Evolutionary conservation across 2,113 vertebrate genomes (phyloP), one percentile per base, ranked within the genome.

Genomic region (Silurus meridionalis): DNA sequence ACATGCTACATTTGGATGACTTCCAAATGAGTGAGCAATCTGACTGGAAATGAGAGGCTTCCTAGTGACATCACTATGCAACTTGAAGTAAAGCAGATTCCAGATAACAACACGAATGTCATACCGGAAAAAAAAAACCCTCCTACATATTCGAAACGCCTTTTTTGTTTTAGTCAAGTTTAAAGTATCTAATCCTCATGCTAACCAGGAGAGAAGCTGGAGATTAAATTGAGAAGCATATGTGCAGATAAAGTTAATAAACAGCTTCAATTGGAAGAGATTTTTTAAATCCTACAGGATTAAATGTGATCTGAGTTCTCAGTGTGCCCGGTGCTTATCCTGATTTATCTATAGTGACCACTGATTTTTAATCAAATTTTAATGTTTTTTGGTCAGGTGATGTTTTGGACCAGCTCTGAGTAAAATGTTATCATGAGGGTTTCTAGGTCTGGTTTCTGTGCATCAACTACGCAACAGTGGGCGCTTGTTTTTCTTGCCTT

Each of bases 191-290:
- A 15, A 71, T 71, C 15, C 5, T 53, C 21, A n/a, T 50, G 17
- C 17, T 5, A n/a, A 23, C 48, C 23, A 14, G 57, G 25, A 64
- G 58, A 28, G n/a, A 77, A 28, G 63, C 61, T 46, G 48, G 57
- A 71, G 80, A 88, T 83, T 66, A 67, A 74, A 87, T 37, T 28
- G 17, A 61, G 69, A 82, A 48, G 15, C 87, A 90, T 83, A 75
- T 85, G 84, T 58, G 80, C 50, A 6, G 63, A 63, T 69, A 77
- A 72, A 66, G 82, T 21, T 17, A 83, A 79, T 78, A 63, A 77
- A 84, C 77, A 90, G 81, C 80, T 86, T 84, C 86, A 83, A 87
- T 85, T 6, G 67, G 55, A 57, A 63, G 83, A 75, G 75, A 83
- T 87, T 88, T 52, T 82, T 85, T 82, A 74, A 88, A 88, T 88